These are phyloP conservation scores for Prunella strophiata DNA, from an alignment of 2,797 vertebrate genomes.

Conservation along the genomic window DNA sequence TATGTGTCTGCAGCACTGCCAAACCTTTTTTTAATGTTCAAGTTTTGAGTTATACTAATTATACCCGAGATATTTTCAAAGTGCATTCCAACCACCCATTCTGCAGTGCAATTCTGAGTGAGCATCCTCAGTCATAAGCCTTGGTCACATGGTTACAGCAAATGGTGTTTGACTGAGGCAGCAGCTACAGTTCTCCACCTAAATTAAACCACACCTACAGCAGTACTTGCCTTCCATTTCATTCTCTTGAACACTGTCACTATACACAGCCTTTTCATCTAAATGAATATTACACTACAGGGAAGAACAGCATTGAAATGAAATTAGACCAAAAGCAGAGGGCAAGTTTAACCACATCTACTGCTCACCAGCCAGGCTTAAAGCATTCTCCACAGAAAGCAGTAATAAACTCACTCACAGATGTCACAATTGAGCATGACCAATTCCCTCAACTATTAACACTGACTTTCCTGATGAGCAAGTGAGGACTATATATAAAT, in stretches of 20 bases:
- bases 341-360: background rate
- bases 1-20: background rate
- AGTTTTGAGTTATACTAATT: background rate
- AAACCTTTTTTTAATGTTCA: background rate
- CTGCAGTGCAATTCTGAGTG: background rate
- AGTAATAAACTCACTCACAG: background rate
- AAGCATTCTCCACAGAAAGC: background rate
- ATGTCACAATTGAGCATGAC: background rate
- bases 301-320: background rate
- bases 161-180: background rate
- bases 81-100: background rate
- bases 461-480: conserved; percentile 6
- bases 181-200: background rate
- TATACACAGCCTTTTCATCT: conserved; percentile 24
- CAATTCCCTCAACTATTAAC: conserved; percentile 19
- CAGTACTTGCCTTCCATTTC: background rate
- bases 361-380: background rate
- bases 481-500: conserved; percentile 21
- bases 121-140: background rate
- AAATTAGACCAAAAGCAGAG: conserved; percentile 46
- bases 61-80: background rate
- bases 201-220: background rate
- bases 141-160: background rate
- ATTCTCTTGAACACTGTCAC: conserved; percentile 11
- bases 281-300: conserved; percentile 4